Percentiles rank a stretch among this genome's conserved stretches.
phyloP scores from a whole-genome alignment of 1,140 invertebrate genomes.

The Drosophila bifasciata region DNA sequence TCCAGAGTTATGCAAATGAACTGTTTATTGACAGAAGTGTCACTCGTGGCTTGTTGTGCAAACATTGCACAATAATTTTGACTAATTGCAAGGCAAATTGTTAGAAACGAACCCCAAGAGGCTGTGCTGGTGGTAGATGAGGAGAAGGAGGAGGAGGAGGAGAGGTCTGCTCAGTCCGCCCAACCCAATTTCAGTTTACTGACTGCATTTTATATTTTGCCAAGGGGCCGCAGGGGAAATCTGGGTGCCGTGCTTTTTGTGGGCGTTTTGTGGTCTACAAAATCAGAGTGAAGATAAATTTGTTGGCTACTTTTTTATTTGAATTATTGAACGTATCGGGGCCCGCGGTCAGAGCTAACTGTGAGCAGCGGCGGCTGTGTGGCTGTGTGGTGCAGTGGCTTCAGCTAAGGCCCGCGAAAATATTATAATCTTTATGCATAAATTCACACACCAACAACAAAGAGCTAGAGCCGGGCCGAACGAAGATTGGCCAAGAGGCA shows the following conservation, averaged over 20 bases:
- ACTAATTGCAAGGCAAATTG: conserved; percentile 78
- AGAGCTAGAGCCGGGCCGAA: conserved; percentile 1
- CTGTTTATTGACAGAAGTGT: conserved; percentile 77
- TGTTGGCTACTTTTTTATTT: conserved; percentile 75
- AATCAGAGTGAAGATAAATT: conserved; percentile 38
- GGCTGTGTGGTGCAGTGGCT: conserved; percentile 7
- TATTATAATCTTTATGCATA: conserved; percentile 80
- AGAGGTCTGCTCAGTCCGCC: conserved; percentile 33
- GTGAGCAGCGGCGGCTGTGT: conserved; percentile 58
- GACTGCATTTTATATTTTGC: conserved; percentile 42
- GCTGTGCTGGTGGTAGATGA: conserved; percentile 1
- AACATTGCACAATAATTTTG: conserved; percentile 81
- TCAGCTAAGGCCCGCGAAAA: conserved; percentile 57
- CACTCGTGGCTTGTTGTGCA: conserved; percentile 71
- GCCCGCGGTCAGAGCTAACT: conserved; percentile 70
- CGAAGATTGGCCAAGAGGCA: conserved; percentile 2
- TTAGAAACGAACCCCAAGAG: conserved; percentile 34
- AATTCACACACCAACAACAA: conserved; percentile 68
- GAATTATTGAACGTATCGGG: conserved; percentile 76
- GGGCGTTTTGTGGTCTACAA: conserved; percentile 62
- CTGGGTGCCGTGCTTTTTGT: conserved; percentile 33
- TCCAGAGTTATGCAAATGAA: conserved; percentile 76
- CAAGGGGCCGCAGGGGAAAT: conserved; percentile 12
- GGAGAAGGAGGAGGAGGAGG: not conserved
- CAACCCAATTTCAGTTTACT: conserved; percentile 60